A percentile compares a stretch with the other conserved stretches of the same genome.
These are phyloP conservation scores for Pherbina coryleti DNA, from an alignment of 2,888 invertebrate species.

Conservation along the genomic window DNA sequence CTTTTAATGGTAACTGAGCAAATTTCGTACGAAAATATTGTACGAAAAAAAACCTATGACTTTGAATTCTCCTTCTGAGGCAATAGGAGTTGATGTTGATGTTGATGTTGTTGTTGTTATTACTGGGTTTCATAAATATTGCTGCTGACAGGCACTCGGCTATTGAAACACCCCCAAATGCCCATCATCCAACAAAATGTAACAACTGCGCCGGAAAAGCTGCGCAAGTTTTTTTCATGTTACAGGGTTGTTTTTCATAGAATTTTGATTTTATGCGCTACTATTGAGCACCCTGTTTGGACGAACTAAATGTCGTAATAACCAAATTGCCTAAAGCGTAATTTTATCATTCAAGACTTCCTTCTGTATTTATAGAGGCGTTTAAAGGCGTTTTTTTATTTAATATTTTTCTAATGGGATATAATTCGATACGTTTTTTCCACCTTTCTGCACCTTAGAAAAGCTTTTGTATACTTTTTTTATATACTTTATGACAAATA, in stretches of 20 bases:
- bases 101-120: neutral
- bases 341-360: no score
- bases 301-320: neutral
- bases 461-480: no score
- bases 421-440: no score
- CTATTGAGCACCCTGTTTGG: neutral
- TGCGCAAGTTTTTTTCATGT: conserved; percentile 10
- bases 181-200: neutral
- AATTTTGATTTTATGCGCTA: neutral
- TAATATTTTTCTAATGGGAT: no score
- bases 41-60: conserved; percentile 47
- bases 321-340: no score
- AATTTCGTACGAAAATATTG: neutral
- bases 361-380: no score
- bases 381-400: no score
- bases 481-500: no score
- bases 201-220: conserved; percentile 21
- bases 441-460: no score
- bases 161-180: neutral
- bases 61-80: conserved; percentile 52
- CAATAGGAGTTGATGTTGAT: no score
- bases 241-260: conserved; percentile 20
- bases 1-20: conserved; percentile 27
- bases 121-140: neutral
- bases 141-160: neutral